Percentiles rank a stretch among this genome's conserved stretches.
Conservation (phyloP, 2,113 vertebrate genomes). For the Solea senegalensis region DNA sequence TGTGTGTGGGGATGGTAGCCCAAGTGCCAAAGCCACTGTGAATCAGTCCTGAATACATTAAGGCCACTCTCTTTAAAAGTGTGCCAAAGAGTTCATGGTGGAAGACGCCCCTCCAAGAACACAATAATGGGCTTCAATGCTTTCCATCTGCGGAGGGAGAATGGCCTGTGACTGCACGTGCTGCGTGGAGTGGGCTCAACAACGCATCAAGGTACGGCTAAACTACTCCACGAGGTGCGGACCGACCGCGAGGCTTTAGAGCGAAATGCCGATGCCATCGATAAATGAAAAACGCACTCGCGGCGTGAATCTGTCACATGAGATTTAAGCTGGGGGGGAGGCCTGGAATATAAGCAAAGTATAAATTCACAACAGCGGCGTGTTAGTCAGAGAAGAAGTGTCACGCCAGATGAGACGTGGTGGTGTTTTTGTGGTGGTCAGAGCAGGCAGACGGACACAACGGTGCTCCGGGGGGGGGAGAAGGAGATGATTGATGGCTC, state of each 20-base stretch:
- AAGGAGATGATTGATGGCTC: constrained; percentile 77
- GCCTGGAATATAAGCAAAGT: constrained; percentile 19
- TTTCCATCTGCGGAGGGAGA: constrained; percentile 81
- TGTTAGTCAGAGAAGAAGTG: constrained; percentile 1
- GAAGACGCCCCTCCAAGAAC: constrained; percentile 81
- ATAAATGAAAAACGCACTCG: background rate
- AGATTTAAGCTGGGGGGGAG: constrained; percentile 6
- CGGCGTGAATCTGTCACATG: background rate
- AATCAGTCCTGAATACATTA: constrained; percentile 84
- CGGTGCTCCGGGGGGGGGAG: constrained; percentile 31
- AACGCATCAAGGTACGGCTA: constrained; percentile 68
- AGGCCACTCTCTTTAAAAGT: constrained; percentile 84
- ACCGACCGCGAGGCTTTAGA: background rate
- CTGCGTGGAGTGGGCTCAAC: constrained; percentile 66
- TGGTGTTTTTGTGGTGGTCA: constrained; percentile 53
- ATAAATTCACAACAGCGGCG: constrained; percentile 17
- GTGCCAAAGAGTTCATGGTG: constrained; percentile 82
- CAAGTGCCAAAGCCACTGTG: constrained; percentile 76
- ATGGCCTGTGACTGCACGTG: constrained; percentile 77
- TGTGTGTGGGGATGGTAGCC: constrained; percentile 64
- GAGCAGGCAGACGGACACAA: constrained; percentile 53
- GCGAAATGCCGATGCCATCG: constrained; percentile 35
- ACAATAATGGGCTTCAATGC: constrained; percentile 83
- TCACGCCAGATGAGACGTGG: constrained; percentile 49
- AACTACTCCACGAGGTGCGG: constrained; percentile 36